A percentile compares a stretch with the other conserved stretches of the same genome.
phyloP scores from a whole-genome alignment of 2,797 vertebrate species.

The Ambastaia sidthimunki region DNA sequence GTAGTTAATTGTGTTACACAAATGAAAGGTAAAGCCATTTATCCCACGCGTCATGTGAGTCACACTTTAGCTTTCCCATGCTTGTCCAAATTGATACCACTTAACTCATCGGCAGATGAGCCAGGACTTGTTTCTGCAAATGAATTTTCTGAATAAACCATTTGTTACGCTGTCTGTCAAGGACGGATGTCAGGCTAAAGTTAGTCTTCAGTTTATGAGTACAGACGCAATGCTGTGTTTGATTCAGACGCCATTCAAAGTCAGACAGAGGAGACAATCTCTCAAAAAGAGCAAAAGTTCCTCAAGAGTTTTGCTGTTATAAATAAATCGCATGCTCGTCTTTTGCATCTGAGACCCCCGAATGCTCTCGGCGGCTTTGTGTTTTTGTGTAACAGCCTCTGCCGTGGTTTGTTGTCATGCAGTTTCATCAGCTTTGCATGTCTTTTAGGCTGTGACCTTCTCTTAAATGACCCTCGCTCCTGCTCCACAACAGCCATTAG shows the following conservation, averaged over 20 bases:
- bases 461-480: constrained; percentile 31
- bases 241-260: constrained; percentile 10
- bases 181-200: constrained; percentile 36
- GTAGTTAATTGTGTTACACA: constrained; percentile 55
- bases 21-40: constrained; percentile 56
- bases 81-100: constrained; percentile 55
- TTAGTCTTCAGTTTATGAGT: constrained; percentile 37
- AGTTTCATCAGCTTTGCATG: constrained; percentile 46
- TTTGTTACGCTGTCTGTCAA: constrained; percentile 67
- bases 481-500: constrained; percentile 30
- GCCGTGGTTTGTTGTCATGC: constrained; percentile 10
- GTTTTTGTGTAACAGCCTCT: constrained; percentile 24
- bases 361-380: constrained; percentile 3
- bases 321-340: neutral
- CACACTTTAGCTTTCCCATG: constrained; percentile 51
- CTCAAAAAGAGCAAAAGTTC: neutral
- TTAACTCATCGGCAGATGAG: constrained; percentile 58
- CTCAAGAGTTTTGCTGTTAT: constrained; percentile 16
- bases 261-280: constrained; percentile 25
- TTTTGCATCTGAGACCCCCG: neutral
- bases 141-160: constrained; percentile 64
- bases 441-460: constrained; percentile 25
- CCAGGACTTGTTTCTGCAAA: constrained; percentile 60
- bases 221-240: constrained; percentile 4
- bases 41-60: constrained; percentile 43